Evolutionary conservation across 2,113 vertebrate genomes (phyloP).

Genomic region (Guaruba guarouba): DNA sequence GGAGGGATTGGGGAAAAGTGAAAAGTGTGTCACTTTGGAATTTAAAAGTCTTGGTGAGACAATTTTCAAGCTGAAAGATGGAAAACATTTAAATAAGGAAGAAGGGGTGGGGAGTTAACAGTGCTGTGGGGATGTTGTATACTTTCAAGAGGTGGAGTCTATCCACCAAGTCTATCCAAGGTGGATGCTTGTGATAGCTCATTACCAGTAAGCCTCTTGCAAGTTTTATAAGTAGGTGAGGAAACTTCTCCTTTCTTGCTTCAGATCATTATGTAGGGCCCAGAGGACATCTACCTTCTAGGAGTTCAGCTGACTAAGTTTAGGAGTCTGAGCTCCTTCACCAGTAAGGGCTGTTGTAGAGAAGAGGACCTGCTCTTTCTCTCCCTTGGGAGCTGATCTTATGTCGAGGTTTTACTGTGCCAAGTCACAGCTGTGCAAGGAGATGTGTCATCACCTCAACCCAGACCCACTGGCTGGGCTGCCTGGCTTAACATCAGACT

Average conservation of each 20-base stretch:
- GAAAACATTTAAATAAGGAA: not conserved
- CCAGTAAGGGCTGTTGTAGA: not conserved
- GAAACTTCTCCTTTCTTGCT: not conserved
- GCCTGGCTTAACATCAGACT: not conserved
- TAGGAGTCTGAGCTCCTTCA: not conserved
- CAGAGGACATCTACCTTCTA: not conserved
- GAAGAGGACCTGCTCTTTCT: not conserved
- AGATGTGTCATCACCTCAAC: not conserved
- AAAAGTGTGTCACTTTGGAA: not conserved
- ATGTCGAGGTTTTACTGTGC: not conserved
- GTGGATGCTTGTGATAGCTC: not conserved
- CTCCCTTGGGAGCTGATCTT: not conserved
- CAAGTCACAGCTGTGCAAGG: not conserved
- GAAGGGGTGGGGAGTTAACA: fast-evolving
- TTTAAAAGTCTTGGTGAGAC: not conserved
- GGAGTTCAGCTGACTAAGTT: not conserved
- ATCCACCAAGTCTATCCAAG: not conserved
- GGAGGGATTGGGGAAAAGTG: not conserved
- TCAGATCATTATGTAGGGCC: not conserved
- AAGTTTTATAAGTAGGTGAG: not conserved
- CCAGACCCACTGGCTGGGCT: not conserved
- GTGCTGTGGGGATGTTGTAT: not conserved
- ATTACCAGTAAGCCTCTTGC: not conserved
- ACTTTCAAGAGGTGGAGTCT: not conserved
- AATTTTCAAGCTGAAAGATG: not conserved